Conservation (phyloP, 2,797 vertebrate species). For the Australoheros facetus region DNA sequence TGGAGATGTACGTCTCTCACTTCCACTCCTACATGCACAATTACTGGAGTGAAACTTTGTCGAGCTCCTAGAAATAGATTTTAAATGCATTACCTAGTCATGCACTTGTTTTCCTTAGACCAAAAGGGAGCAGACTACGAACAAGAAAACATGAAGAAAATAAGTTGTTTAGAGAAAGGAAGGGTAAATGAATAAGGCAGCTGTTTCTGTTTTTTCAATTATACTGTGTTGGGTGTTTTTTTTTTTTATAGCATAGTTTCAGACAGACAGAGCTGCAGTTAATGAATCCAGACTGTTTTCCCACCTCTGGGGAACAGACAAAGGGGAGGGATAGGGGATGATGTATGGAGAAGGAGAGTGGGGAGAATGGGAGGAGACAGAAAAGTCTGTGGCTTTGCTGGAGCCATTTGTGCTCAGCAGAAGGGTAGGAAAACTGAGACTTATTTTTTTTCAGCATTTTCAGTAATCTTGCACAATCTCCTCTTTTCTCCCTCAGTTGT, state of each 20-base stretch:
- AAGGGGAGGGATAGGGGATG: slow-evolving; percentile 43
- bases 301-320: slow-evolving; percentile 66
- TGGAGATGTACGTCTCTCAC: neutral
- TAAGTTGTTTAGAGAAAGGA: slow-evolving; percentile 47
- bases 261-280: slow-evolving; percentile 67
- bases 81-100: slow-evolving; percentile 9
- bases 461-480: slow-evolving; percentile 41
- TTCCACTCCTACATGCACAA: neutral
- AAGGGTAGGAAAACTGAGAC: slow-evolving; percentile 45
- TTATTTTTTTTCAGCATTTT: neutral
- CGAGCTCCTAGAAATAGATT: slow-evolving; percentile 1
- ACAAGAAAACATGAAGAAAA: slow-evolving; percentile 31
- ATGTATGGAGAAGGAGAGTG: slow-evolving; percentile 43
- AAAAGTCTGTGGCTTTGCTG: slow-evolving; percentile 38
- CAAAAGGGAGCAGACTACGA: slow-evolving; percentile 15
- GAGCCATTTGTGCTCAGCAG: slow-evolving; percentile 50
- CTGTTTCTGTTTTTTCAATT: slow-evolving; percentile 68
- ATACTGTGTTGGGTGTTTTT: slow-evolving; percentile 56
- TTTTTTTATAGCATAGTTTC: slow-evolving; percentile 66
- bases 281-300: slow-evolving; percentile 74
- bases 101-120: slow-evolving; percentile 35
- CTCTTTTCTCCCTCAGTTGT: slow-evolving; percentile 28
- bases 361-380: slow-evolving; percentile 56
- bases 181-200: slow-evolving; percentile 30
- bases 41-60: slow-evolving; percentile 1